Percentiles rank a stretch among this genome's conserved stretches.
These are phyloP conservation scores for Melopsittacus undulatus DNA, from an alignment of 2,797 vertebrate species.

Conservation along the genomic window DNA sequence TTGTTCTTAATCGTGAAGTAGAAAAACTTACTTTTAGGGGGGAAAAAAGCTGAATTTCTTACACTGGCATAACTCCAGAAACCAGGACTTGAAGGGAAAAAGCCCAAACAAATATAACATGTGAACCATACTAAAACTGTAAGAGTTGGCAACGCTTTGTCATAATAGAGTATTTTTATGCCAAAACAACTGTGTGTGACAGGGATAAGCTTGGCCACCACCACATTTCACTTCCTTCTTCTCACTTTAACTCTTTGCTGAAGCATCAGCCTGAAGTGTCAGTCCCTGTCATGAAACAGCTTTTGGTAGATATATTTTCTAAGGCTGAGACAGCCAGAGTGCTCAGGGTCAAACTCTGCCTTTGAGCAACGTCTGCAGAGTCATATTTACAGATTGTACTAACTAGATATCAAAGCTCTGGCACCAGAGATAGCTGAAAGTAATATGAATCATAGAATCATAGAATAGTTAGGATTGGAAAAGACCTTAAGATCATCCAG, in stretches of 20 bases:
- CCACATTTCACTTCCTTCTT: not conserved
- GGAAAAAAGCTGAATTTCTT: not conserved
- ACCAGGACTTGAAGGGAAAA: slow-evolving; percentile 5
- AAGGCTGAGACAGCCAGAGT: not conserved
- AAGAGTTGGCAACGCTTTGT: not conserved
- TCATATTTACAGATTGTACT: slow-evolving; percentile 21
- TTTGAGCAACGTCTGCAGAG: slow-evolving; percentile 33
- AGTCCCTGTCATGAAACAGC: not conserved
- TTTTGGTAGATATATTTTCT: not conserved
- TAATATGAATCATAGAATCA: too few relatives aligned
- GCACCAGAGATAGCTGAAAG: slow-evolving; percentile 9
- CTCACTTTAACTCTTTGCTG: slow-evolving; percentile 7
- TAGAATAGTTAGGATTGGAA: too few relatives aligned
- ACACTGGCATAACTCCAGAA: not conserved
- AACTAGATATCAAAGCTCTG: slow-evolving; percentile 51
- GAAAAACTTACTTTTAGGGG: not conserved
- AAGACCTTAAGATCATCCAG: too few relatives aligned
- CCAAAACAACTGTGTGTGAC: slow-evolving; percentile 43
- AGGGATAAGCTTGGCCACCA: slow-evolving; percentile 1
- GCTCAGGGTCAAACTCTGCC: slow-evolving; percentile 42
- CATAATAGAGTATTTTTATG: slow-evolving; percentile 19
- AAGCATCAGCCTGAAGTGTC: not conserved
- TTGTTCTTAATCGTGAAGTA: slow-evolving; percentile 29
- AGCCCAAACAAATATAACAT: not conserved
- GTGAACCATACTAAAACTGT: not conserved